Conservation (phyloP, 2,888 invertebrate genomes). For the Drosophila maculinotata region DNA sequence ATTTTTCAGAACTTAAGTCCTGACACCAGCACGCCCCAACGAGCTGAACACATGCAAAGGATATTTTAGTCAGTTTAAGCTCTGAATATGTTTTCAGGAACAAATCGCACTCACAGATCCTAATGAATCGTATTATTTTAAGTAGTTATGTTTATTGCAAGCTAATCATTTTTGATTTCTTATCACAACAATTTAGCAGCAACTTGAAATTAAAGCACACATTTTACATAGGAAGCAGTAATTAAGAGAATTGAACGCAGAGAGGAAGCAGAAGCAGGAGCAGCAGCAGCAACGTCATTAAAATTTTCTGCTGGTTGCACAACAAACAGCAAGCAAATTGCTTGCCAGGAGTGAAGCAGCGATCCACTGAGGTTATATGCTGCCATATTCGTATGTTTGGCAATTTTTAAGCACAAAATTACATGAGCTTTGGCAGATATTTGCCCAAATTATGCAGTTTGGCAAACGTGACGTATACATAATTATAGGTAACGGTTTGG, state of each 20-base stretch:
- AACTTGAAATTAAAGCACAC: constrained; percentile 1
- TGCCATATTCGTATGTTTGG: constrained; percentile 19
- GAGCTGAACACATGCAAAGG: not conserved
- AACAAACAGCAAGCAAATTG: constrained; percentile 73
- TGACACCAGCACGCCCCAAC: not conserved
- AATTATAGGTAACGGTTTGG: constrained; percentile 44
- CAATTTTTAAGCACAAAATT: constrained; percentile 32
- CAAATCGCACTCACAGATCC: too few relatives aligned
- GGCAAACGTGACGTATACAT: constrained; percentile 63
- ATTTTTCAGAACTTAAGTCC: constrained; percentile 53
- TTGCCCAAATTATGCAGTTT: constrained; percentile 55
- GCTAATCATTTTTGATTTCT: not conserved
- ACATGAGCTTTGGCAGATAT: constrained; percentile 40
- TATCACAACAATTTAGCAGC: not conserved
- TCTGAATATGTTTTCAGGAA: too few relatives aligned
- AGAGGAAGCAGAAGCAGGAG: constrained; percentile 17
- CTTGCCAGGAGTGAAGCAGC: constrained; percentile 36
- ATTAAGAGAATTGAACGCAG: constrained; percentile 45
- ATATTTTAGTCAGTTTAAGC: not conserved
- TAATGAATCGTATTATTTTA: too few relatives aligned
- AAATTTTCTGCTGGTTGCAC: constrained; percentile 74
- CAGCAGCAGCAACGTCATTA: constrained; percentile 61
- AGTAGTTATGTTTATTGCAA: not conserved
- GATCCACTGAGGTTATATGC: not conserved
- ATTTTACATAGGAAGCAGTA: constrained; percentile 42